A percentile compares a stretch with the other conserved stretches of the same genome.
These are phyloP conservation scores for Diplodus sargus DNA, from an alignment of 2,797 vertebrate genomes.

Conservation along the genomic window DNA sequence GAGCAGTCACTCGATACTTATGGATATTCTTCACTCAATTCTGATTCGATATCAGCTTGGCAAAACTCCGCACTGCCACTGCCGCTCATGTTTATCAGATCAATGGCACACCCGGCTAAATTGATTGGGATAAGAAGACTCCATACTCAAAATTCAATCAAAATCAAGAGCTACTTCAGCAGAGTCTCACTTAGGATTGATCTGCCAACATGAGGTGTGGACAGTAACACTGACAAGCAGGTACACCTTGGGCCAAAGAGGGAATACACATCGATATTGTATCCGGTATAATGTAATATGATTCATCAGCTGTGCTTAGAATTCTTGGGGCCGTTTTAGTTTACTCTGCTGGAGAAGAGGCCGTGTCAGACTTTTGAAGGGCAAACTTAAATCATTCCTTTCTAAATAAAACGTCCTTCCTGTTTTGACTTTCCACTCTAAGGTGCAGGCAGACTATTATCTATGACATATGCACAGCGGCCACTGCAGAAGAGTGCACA, in stretches of 20 bases:
- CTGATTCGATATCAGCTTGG: slow-evolving; percentile 79
- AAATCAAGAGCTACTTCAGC: slow-evolving; percentile 73
- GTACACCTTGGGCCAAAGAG: slow-evolving; percentile 47
- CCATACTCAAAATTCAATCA: slow-evolving; percentile 77
- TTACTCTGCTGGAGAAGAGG: neutral
- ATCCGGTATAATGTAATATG: slow-evolving; percentile 56
- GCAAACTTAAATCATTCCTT: slow-evolving; percentile 48
- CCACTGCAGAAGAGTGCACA: slow-evolving; percentile 45
- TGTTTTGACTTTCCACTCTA: slow-evolving; percentile 39
- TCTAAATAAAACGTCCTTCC: slow-evolving; percentile 50
- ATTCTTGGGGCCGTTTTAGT: slow-evolving; percentile 29
- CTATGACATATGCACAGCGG: slow-evolving; percentile 63
- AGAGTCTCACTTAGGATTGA: slow-evolving; percentile 75
- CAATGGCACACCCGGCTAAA: slow-evolving; percentile 68
- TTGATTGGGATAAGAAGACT: slow-evolving; percentile 77
- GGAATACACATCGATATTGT: slow-evolving; percentile 60
- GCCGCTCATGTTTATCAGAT: slow-evolving; percentile 79
- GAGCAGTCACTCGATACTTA: slow-evolving; percentile 67
- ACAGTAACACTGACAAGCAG: slow-evolving; percentile 59
- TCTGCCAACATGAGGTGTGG: slow-evolving; percentile 63
- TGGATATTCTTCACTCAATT: slow-evolving; percentile 71
- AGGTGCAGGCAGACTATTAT: slow-evolving; percentile 60
- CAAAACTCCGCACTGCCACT: slow-evolving; percentile 65
- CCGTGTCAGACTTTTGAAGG: slow-evolving; percentile 50
- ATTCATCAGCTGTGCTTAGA: slow-evolving; percentile 62